phyloP scores from a whole-genome alignment of 2,797 vertebrate genomes.

The Coilia nasus region DNA sequence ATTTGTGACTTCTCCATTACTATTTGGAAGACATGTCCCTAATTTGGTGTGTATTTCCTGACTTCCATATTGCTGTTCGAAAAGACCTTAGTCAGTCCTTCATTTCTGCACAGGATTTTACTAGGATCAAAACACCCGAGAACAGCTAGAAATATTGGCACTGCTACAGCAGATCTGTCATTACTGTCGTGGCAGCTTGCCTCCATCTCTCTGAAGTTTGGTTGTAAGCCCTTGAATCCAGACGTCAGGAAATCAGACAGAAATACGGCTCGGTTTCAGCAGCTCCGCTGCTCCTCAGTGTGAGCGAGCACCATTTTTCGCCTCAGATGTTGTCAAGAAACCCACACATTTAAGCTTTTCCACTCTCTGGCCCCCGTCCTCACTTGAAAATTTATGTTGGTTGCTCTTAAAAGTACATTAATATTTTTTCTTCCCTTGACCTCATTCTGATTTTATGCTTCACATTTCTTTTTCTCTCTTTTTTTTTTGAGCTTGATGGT shows the following conservation, averaged over 20 bases:
- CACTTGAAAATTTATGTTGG: neutral
- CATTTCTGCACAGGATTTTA: neutral
- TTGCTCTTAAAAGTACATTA: constrained; percentile 4
- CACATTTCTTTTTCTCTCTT: neutral
- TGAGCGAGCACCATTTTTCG: neutral
- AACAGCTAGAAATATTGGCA: neutral
- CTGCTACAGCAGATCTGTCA: neutral
- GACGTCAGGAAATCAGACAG: neutral
- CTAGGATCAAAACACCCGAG: neutral
- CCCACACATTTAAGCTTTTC: neutral
- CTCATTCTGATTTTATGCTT: constrained; percentile 5
- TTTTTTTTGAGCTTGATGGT: neutral
- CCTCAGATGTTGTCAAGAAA: constrained; percentile 3
- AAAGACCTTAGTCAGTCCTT: too few relatives aligned
- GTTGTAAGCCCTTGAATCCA: constrained; percentile 12
- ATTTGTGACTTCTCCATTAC: too few relatives aligned
- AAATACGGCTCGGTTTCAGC: neutral
- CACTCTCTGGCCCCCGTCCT: neutral
- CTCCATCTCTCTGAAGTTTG: neutral
- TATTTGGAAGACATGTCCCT: too few relatives aligned
- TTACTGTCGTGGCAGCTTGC: neutral
- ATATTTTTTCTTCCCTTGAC: neutral
- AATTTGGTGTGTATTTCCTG: too few relatives aligned
- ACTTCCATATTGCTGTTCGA: too few relatives aligned
- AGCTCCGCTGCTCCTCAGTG: neutral